These are phyloP conservation scores for Diadumene lineata DNA, from an alignment of 92 coral and sea anemone genomes.

Conservation along the genomic window DNA sequence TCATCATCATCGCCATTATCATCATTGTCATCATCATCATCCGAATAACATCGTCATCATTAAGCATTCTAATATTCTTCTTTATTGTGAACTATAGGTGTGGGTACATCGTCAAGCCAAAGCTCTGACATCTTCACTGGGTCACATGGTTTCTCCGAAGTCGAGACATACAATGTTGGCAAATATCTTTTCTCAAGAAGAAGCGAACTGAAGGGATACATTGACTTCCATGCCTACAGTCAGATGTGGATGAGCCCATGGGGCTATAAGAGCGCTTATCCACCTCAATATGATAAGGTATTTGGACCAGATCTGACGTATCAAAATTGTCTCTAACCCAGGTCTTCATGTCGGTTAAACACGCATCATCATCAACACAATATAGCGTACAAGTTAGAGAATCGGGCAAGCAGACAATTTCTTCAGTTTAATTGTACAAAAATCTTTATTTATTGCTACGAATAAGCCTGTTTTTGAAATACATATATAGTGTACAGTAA, in stretches of 20 bases:
- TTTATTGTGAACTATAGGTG: conserved; percentile 29
- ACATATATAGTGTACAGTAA: too few relatives aligned
- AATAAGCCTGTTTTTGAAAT: too few relatives aligned
- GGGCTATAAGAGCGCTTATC: conserved; percentile 65
- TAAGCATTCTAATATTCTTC: neutral
- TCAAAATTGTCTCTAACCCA: neutral
- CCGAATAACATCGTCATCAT: neutral
- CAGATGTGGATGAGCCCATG: conserved; percentile 90
- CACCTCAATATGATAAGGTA: conserved; percentile 47
- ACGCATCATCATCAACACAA: too few relatives aligned
- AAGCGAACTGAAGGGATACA: conserved; percentile 67
- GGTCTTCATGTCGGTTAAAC: too few relatives aligned
- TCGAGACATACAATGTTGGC: conserved; percentile 72
- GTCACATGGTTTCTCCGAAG: conserved; percentile 69
- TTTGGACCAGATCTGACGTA: neutral
- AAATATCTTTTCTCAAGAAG: conserved; percentile 56
- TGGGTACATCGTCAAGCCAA: conserved; percentile 53
- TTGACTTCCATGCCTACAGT: conserved; percentile 82
- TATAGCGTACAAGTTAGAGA: too few relatives aligned
- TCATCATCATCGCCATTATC: neutral
- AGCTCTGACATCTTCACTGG: conserved; percentile 72
- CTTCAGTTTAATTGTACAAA: too few relatives aligned
- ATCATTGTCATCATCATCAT: neutral
- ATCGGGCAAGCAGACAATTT: too few relatives aligned
- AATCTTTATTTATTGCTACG: too few relatives aligned